Base-by-base conservation (phyloP, 2,888 invertebrate species). In the Galeruca laticollis region DNA sequence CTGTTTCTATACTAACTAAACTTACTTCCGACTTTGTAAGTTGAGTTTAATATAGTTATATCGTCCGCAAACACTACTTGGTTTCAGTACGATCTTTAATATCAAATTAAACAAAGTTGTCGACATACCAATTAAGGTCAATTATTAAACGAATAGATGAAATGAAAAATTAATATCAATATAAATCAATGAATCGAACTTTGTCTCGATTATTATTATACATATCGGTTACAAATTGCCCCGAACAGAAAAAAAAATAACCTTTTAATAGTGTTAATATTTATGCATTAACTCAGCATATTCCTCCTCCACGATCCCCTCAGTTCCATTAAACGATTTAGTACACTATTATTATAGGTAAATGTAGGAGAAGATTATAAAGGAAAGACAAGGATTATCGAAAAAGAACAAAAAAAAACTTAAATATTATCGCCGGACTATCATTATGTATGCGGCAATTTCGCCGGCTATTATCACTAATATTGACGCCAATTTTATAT, bases 341-440 rank as follows among this genome's bases (percentile, higher is more conserved):
- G 49, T 61, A 61, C 35, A 37, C 52, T 62, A 54, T 62, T 54
- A 62, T 52, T 21, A 54, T 35, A 37, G 21, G 52, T 33, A 52
- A 62, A 52, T 62, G 62, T 35, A 62, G 4, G 47, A 33, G 62
- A 54, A 62, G 37, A 62, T 62, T 62, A 62, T 54, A 62, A 62
- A 62, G 62, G 35, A 52, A 49, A 31, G 56, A 43, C 63, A 54
- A 35, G 52, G 13, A 15, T n/a, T 15, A 35, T 5, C 18, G 11
- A n/a, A 52, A 52, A 62, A 62, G 35, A 52, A 15, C 5, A n/a
- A 52, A 52, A 62, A 62, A 51, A 52, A 15, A 52, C 13, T 40
- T 11, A 31, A 47, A 47, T 62, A 37, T 52, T n/a, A 52, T 33
- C 20, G 51, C 18, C 47, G n/a, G 40, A 60, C 26, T 26, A 47